phyloP scores from a whole-genome alignment of 2,888 invertebrate genomes.

The Andrena dorsata region DNA sequence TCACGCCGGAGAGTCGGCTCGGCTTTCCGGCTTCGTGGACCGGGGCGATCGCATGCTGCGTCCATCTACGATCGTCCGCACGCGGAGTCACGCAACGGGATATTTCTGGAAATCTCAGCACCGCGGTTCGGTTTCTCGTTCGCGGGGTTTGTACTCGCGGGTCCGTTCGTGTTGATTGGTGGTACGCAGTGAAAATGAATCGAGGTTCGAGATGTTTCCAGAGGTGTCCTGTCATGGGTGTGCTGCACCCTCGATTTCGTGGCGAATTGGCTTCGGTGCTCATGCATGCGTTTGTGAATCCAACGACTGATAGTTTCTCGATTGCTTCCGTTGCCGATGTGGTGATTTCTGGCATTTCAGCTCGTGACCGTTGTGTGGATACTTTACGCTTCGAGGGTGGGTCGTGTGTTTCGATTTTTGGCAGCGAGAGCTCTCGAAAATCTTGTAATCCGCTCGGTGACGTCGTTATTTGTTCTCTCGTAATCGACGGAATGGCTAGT shows the following conservation, averaged over 20 bases:
- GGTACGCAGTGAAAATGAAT: constrained; percentile 7
- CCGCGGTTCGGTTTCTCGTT: background rate
- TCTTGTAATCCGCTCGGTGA: background rate
- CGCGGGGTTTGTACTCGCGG: background rate
- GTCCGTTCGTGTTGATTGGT: background rate
- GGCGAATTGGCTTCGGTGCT: background rate
- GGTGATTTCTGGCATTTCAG: background rate
- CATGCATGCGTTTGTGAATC: constrained; percentile 10
- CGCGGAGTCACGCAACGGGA: background rate
- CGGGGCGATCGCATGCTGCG: constrained; percentile 9
- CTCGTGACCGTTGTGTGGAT: background rate
- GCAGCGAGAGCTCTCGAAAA: background rate
- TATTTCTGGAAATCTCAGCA: constrained; percentile 14
- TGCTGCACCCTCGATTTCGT: background rate
- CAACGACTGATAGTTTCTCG: background rate
- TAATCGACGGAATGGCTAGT: background rate
- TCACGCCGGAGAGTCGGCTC: background rate
- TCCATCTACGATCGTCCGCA: background rate
- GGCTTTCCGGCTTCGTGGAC: background rate
- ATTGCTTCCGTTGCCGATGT: background rate
- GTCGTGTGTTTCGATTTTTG: background rate
- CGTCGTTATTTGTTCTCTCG: background rate
- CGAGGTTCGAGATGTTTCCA: constrained; percentile 1
- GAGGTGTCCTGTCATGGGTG: constrained; percentile 12
- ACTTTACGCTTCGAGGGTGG: background rate